These are phyloP conservation scores for Etheostoma cragini DNA, from an alignment of 2,113 vertebrate genomes.

Conservation along the genomic window DNA sequence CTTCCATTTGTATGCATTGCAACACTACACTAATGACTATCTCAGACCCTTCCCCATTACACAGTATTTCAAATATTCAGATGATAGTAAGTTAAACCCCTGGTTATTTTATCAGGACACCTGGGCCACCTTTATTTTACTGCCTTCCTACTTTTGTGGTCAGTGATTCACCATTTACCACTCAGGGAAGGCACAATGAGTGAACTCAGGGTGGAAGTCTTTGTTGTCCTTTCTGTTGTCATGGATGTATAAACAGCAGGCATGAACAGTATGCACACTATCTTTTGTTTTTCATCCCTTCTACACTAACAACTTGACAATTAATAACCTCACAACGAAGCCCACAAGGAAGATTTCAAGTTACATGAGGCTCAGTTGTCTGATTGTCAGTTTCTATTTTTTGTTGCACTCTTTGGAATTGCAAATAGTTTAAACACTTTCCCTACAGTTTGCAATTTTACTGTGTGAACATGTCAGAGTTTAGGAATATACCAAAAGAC, in stretches of 20 bases:
- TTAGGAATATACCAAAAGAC: constrained; percentile 20
- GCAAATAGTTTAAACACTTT: neutral
- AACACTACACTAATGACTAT: no score
- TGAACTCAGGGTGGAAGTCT: constrained; percentile 1
- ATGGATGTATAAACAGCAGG: neutral
- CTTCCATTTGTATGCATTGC: no score
- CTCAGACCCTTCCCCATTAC: no score
- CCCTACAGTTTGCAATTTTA: constrained; percentile 8
- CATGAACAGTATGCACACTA: neutral
- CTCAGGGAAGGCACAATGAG: constrained; percentile 1
- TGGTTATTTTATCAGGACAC: neutral
- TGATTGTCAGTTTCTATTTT: constrained; percentile 3
- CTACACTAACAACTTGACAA: neutral
- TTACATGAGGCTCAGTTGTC: neutral
- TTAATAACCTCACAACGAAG: neutral
- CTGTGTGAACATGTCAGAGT: constrained; percentile 27
- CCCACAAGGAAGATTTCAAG: constrained; percentile 4
- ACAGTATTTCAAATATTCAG: no score
- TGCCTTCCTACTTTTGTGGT: neutral
- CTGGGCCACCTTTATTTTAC: neutral
- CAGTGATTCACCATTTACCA: constrained; percentile 32
- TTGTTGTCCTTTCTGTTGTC: neutral
- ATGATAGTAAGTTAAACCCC: neutral
- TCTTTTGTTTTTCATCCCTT: neutral
- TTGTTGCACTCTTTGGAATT: constrained; percentile 12